Evolutionary conservation across 2,888 invertebrate genomes (phyloP).

Genomic region (Quadroppia sp.): DNA sequence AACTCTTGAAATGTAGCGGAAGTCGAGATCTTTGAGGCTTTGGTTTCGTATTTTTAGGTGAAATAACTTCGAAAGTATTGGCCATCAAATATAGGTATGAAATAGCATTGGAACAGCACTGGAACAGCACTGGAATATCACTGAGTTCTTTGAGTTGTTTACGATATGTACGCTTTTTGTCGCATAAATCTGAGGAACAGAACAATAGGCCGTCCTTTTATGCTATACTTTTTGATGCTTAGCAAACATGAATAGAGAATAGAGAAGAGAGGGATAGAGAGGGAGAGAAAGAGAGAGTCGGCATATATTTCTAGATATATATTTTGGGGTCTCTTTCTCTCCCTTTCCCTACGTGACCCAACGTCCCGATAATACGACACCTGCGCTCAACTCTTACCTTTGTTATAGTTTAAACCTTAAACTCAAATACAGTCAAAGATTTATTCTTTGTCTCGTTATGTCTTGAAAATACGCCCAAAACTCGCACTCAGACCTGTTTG

Average conservation of each 20-base stretch:
- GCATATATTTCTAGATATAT: slow-evolving; percentile 18
- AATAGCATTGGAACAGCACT: background rate
- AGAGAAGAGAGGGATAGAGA: background rate
- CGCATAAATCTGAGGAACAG: slow-evolving; percentile 30
- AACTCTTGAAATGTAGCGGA: slow-evolving; percentile 31
- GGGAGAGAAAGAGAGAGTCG: background rate
- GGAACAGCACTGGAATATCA: slow-evolving; percentile 1
- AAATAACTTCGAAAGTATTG: slow-evolving; percentile 31
- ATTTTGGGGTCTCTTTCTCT: slow-evolving; percentile 14
- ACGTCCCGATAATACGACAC: slow-evolving; percentile 28
- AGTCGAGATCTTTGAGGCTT: slow-evolving; percentile 6
- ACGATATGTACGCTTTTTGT: slow-evolving; percentile 12
- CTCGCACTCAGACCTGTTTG: slow-evolving; percentile 27
- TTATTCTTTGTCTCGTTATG: slow-evolving; percentile 37
- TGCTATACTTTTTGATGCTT: slow-evolving; percentile 23
- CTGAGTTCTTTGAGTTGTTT: slow-evolving; percentile 33
- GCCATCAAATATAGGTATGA: too few relatives aligned
- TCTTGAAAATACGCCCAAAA: slow-evolving; percentile 31
- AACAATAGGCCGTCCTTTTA: slow-evolving; percentile 32
- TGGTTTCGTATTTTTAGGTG: background rate
- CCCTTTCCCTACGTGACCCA: slow-evolving; percentile 22
- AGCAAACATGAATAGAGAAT: slow-evolving; percentile 31
- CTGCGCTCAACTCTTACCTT: slow-evolving; percentile 37
- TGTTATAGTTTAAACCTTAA: background rate
- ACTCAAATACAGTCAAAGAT: slow-evolving; percentile 20